Percentiles rank a stretch among this genome's conserved stretches.
Evolutionary conservation across 2,113 vertebrate genomes (phyloP).

Genomic region (Apistogramma diplotaenia): DNA sequence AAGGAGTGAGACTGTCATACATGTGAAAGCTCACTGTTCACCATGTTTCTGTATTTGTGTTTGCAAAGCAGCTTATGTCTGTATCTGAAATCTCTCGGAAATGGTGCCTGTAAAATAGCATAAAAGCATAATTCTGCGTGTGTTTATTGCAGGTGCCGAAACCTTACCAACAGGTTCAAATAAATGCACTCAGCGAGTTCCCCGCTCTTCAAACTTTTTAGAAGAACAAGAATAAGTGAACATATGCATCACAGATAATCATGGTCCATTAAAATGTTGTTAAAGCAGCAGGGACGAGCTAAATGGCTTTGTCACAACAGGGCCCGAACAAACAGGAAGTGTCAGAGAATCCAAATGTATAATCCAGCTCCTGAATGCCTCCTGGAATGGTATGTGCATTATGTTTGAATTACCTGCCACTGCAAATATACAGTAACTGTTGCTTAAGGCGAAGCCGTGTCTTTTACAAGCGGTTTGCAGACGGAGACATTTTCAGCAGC

Average conservation of each 20-base stretch:
- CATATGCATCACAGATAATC: conserved; percentile 25
- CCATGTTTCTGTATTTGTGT: too few relatives aligned
- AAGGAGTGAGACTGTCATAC: neutral
- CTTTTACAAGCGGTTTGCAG: conserved; percentile 66
- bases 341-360: conserved; percentile 11
- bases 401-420: conserved; percentile 57
- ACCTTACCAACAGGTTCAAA: neutral
- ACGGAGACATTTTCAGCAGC: conserved; percentile 75
- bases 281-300: neutral
- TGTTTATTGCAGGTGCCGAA: neutral
- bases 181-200: neutral
- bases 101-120: neutral
- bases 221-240: neutral
- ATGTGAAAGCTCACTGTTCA: neutral
- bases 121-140: neutral
- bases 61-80: neutral
- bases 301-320: conserved; percentile 37
- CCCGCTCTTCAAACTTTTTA: neutral
- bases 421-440: conserved; percentile 49
- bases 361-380: conserved; percentile 30
- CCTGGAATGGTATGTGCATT: conserved; percentile 42
- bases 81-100: neutral
- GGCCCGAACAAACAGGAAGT: conserved; percentile 19
- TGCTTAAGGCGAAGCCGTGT: conserved; percentile 59
- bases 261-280: neutral